phyloP scores from a whole-genome alignment of 2,888 invertebrate species.

The Camponotus fellah region DNA sequence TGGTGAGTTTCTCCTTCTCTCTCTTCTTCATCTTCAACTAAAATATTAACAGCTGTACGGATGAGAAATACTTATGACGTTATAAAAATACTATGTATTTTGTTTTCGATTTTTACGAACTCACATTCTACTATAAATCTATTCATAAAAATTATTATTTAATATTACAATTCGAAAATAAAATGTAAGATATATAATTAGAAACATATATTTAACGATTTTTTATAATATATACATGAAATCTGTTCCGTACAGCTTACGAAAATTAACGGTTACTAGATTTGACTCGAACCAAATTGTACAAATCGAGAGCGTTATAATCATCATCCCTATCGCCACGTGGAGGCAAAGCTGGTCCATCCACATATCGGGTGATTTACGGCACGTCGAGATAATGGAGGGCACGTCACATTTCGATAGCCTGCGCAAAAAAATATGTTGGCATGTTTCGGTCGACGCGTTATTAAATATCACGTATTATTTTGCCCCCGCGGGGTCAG shows the following conservation, averaged over 20 bases:
- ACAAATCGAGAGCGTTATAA: neutral
- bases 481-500: slow-evolving; percentile 77
- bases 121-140: neutral
- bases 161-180: neutral
- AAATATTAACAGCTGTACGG: neutral
- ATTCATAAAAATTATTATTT: neutral
- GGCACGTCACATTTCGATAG: slow-evolving; percentile 74
- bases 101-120: neutral
- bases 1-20: neutral
- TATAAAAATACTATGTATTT: neutral
- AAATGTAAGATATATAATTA: neutral
- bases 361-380: slow-evolving; percentile 70
- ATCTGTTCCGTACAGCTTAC: neutral
- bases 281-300: neutral
- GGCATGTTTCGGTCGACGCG: slow-evolving; percentile 55
- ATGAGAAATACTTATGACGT: neutral
- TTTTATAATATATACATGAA: neutral
- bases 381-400: slow-evolving; percentile 68
- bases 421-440: slow-evolving; percentile 72
- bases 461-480: slow-evolving; percentile 77
- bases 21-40: neutral
- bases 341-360: slow-evolving; percentile 65
- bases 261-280: neutral
- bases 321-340: slow-evolving; percentile 61
- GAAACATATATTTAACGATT: neutral